phyloP scores from a whole-genome alignment of 2,888 invertebrate species.

The Protonemura montana region DNA sequence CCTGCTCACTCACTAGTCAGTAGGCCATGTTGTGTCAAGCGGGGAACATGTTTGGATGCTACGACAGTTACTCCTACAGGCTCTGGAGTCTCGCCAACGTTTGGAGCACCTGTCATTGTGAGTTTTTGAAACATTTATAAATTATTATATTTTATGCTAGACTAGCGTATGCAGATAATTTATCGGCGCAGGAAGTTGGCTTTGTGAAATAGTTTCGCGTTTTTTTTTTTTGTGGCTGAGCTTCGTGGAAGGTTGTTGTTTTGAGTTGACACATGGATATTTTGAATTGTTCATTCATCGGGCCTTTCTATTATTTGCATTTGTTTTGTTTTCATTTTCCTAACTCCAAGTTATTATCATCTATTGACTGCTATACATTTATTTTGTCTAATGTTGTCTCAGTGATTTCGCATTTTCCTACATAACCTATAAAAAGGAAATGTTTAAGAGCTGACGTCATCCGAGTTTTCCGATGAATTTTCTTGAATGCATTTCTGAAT shows the following conservation, averaged over 20 bases:
- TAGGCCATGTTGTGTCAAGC: constrained; percentile 84
- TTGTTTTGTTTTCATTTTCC: neutral
- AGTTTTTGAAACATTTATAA: constrained; percentile 58
- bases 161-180: neutral
- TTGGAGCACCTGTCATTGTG: constrained; percentile 78
- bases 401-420: neutral
- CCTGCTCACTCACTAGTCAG: constrained; percentile 58
- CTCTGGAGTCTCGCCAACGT: constrained; percentile 80
- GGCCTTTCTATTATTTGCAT: neutral
- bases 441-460: neutral
- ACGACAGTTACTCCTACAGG: constrained; percentile 79
- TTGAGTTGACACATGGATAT: neutral
- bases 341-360: neutral
- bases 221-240: neutral
- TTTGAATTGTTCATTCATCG: neutral
- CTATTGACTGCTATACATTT: neutral
- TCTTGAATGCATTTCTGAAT: neutral
- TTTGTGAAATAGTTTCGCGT: neutral
- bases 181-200: neutral
- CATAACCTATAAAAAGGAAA: neutral
- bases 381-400: neutral
- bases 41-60: constrained; percentile 78
- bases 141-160: neutral
- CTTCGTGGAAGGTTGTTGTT: neutral
- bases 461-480: neutral